These are phyloP conservation scores for Murina feae DNA, from an alignment of 2,113 vertebrate species.

Conservation along the genomic window DNA sequence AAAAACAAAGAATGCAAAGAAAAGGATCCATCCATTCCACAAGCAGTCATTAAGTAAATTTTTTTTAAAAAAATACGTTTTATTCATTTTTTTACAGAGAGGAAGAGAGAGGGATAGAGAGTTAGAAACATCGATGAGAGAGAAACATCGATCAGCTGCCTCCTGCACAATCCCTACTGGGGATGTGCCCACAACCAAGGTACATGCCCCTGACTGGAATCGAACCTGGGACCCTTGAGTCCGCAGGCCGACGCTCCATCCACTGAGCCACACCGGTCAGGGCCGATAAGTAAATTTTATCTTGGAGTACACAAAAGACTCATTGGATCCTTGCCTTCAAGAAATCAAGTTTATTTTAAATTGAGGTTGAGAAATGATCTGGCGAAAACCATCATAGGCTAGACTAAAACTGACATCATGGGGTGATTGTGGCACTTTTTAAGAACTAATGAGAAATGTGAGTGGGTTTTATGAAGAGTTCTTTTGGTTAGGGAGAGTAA, in stretches of 20 bases:
- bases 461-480: not conserved
- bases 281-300: not conserved
- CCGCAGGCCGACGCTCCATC: too few relatives aligned
- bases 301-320: not conserved
- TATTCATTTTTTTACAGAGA: too few relatives aligned
- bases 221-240: too few relatives aligned
- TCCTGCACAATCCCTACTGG: too few relatives aligned
- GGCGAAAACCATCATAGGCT: not conserved
- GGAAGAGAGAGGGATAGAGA: too few relatives aligned
- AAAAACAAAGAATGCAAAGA: not conserved
- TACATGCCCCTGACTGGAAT: too few relatives aligned
- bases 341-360: constrained; percentile 30
- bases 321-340: not conserved
- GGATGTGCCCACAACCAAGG: too few relatives aligned
- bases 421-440: not conserved
- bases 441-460: not conserved
- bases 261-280: too few relatives aligned
- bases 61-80: too few relatives aligned
- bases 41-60: not conserved
- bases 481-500: not conserved
- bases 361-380: not conserved
- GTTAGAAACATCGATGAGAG: too few relatives aligned
- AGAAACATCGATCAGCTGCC: too few relatives aligned
- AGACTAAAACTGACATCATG: not conserved
- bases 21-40: not conserved